Evolutionary conservation across 2,113 vertebrate genomes (phyloP).

Genomic region (Megaceryle maxima): DNA sequence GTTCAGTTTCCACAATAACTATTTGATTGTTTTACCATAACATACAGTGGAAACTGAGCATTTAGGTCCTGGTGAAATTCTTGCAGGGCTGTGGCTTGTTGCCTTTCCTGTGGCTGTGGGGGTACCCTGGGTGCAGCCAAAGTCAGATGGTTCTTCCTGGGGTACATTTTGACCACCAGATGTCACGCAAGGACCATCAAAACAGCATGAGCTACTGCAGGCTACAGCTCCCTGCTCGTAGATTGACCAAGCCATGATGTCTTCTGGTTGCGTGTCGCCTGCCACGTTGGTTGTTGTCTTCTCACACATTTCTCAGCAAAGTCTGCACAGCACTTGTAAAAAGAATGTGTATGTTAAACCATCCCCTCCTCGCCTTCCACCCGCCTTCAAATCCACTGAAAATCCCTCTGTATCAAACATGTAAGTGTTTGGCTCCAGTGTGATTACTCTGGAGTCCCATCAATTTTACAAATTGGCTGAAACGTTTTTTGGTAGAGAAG

Average conservation of each 20-base stretch:
- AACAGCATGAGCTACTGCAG: rapidly evolving
- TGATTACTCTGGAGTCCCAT: conserved; percentile 27
- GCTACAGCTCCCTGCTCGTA: not conserved
- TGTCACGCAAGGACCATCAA: conserved; percentile 51
- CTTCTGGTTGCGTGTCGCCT: conserved; percentile 27
- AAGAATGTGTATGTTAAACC: conserved; percentile 14
- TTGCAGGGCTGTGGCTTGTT: not conserved
- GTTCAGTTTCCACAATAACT: not conserved
- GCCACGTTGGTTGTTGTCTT: conserved; percentile 33
- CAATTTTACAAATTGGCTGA: conserved; percentile 53
- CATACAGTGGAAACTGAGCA: not conserved
- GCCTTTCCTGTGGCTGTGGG: not conserved
- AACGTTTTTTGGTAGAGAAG: conserved; percentile 43
- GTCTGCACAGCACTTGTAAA: conserved; percentile 36
- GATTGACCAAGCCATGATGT: not conserved
- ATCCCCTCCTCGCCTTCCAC: not conserved
- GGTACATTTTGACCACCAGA: conserved; percentile 47
- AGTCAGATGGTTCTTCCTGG: not conserved
- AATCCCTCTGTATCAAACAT: conserved; percentile 52
- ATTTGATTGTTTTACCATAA: not conserved
- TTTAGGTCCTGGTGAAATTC: not conserved
- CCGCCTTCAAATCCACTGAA: conserved; percentile 30
- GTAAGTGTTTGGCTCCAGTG: conserved; percentile 19
- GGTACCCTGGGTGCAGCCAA: not conserved
- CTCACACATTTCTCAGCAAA: not conserved